These are phyloP conservation scores for Drosophila serrata DNA, from an alignment of 1,140 invertebrate genomes.

Conservation along the genomic window DNA sequence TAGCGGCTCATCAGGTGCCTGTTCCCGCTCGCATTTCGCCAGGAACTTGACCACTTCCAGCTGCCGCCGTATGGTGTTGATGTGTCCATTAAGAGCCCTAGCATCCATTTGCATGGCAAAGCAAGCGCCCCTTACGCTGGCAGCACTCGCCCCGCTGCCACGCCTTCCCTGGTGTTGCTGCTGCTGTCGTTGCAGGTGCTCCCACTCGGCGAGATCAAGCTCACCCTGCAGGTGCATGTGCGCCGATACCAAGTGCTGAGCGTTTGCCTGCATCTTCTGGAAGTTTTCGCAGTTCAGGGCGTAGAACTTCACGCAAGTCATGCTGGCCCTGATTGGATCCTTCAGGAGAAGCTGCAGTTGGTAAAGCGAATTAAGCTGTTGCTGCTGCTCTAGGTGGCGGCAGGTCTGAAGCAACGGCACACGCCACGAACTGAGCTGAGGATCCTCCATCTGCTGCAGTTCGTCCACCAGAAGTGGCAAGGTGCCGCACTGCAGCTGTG, in stretches of 20 bases:
- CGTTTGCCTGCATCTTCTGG: slow-evolving; percentile 86
- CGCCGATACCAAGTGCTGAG: slow-evolving; percentile 87
- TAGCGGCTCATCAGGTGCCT: slow-evolving; percentile 81
- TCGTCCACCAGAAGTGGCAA: slow-evolving; percentile 87
- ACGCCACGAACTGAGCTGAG: slow-evolving; percentile 89
- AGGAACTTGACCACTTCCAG: slow-evolving; percentile 90
- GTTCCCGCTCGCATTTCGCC: slow-evolving; percentile 87
- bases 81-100: slow-evolving; percentile 89
- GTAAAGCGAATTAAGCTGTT: slow-evolving; percentile 89
- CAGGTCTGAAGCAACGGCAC: slow-evolving; percentile 89
- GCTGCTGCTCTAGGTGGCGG: slow-evolving; percentile 88
- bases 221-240: slow-evolving; percentile 87
- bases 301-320: slow-evolving; percentile 91
- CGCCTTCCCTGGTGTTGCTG: slow-evolving; percentile 52
- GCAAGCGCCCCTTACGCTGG: slow-evolving; percentile 54
- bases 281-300: slow-evolving; percentile 87
- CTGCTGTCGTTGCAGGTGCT: slow-evolving; percentile 66
- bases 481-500: slow-evolving; percentile 88
- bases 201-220: slow-evolving; percentile 77
- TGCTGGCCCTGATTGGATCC: slow-evolving; percentile 90
- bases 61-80: slow-evolving; percentile 90
- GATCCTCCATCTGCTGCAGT: slow-evolving; percentile 87
- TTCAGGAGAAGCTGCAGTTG: slow-evolving; percentile 89
- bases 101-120: slow-evolving; percentile 89
- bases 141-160: slow-evolving; percentile 40